Evolutionary conservation across 1,140 invertebrate species (phyloP), one percentile per base, ranked within the genome.

Genomic region (Macrocentrus cingulum): DNA sequence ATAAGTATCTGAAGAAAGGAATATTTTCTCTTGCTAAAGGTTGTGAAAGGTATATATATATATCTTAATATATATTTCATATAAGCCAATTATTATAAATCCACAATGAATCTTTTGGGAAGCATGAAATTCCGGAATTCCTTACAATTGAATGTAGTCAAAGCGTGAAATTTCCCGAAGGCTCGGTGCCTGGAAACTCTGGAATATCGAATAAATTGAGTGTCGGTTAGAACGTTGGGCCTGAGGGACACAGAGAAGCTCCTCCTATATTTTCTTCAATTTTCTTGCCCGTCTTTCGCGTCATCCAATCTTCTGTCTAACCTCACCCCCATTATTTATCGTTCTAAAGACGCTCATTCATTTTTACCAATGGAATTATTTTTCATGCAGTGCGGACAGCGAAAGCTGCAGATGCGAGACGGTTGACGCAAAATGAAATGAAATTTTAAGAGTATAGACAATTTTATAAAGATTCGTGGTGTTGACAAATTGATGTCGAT

Each of bases 131-230:
- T 39, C 36, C 8, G 36, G 36, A 39, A 15, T n/a, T 8, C 13
- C 36, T 6, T 5, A 22, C 32, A 50, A 32, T 37, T 44, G 56
- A 36, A 45, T 55, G 23, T 55, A 50, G 23, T 55, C 41, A 60
- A 60, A 51, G 37, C 44, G 48, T 54, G 46, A 56, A 56, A 60
- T 51, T 44, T 25, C 45, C 59, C 13, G 36, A 42, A 53, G 32
- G 23, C 25, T 60, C 59, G 25, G 58, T 42, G 45, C 49, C 51
- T 55, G 34, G 39, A 42, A 60, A 60, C 23, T n/a, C n/a, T 32
- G 25, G 58, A 60, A 60, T 60, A 60, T 60, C 58, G 58, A 55
- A 60, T 60, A 60, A 53, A 60, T 60, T 55, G 52, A 60, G 52
- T 55, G 49, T 45, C 25, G 41, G 29, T 18, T 37, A 29, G 15